phyloP scores from a whole-genome alignment of 2,797 vertebrate genomes.

The Gymnopithys bicolor region DNA sequence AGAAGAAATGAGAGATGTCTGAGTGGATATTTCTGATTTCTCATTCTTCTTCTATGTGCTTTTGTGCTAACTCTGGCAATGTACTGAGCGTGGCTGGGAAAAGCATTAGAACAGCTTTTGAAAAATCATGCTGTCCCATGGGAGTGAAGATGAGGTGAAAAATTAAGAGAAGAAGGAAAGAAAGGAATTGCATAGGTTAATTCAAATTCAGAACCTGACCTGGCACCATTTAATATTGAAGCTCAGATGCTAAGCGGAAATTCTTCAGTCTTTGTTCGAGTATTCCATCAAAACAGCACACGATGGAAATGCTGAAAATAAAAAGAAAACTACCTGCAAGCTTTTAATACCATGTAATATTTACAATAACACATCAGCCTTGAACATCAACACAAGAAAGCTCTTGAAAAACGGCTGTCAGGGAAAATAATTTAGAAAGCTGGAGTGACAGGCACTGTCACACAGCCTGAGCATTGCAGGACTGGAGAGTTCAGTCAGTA shows the following conservation, averaged over 20 bases:
- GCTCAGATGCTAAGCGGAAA: background rate
- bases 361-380: background rate
- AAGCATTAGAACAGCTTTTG: background rate
- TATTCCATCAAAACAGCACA: background rate
- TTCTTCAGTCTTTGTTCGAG: background rate
- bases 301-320: background rate
- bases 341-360: background rate
- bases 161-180: background rate
- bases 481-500: background rate
- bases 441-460: background rate
- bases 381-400: background rate
- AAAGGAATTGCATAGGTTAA: background rate
- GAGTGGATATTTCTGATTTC: background rate
- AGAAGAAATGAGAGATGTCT: background rate
- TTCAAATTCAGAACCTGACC: constrained; percentile 18
- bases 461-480: background rate
- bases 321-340: background rate
- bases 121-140: background rate
- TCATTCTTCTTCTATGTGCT: background rate
- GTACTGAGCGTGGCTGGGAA: background rate
- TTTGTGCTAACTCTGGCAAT: background rate
- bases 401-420: background rate
- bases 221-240: background rate
- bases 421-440: background rate
- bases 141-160: background rate